Evolutionary conservation across 1,140 invertebrate genomes (phyloP), one percentile per base, ranked within the genome.

Genomic region (Vollenhovia emeryi): DNA sequence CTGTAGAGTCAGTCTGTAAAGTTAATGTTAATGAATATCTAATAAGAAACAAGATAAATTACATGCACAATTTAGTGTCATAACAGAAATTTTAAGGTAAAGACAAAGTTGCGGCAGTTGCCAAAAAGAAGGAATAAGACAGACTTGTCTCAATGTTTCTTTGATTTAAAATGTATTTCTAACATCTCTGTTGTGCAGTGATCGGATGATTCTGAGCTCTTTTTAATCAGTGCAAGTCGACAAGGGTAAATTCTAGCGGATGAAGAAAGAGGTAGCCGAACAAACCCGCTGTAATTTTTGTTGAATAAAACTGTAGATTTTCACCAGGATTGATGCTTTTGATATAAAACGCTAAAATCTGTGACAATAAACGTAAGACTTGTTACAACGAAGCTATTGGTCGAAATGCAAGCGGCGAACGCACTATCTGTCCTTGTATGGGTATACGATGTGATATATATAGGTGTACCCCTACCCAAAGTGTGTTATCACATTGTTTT

Each of bases 1-100:
- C 48, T 69, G 88, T 85, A 66, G 92, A 24, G 9, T 92, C 89
- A 52, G 91, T 92, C 93, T 94, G 80, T 8, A 57, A 84, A 76
- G 7, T 45, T 15, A 13, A 45, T 43, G 21, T 73, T 9, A 50
- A 27, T 1, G 3, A n/a, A 18, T 24, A 21, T 50, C 3, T 33
- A 36, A 62, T 11, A 64, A 64, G 21, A n/a, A n/a, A n/a, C n/a
- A n/a, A 45, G 45, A 7, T 24, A 66, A 57, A 40, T 11, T 40
- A 9, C n/a, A 11, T 3, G 2, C 8, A 36, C 9, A 43, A 11
- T 24, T 13, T 30, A 30, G 8, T 45, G 36, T 27, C 0, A 45
- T 1, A 43, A 45, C 9, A 48, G 7, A 52, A 52, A 18, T 48
- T 48, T 30, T 9, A 45, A 48, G 13, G 4, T 8, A n/a, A 30